phyloP scores from a whole-genome alignment of 2,797 vertebrate genomes.

The Squalus acanthias region DNA sequence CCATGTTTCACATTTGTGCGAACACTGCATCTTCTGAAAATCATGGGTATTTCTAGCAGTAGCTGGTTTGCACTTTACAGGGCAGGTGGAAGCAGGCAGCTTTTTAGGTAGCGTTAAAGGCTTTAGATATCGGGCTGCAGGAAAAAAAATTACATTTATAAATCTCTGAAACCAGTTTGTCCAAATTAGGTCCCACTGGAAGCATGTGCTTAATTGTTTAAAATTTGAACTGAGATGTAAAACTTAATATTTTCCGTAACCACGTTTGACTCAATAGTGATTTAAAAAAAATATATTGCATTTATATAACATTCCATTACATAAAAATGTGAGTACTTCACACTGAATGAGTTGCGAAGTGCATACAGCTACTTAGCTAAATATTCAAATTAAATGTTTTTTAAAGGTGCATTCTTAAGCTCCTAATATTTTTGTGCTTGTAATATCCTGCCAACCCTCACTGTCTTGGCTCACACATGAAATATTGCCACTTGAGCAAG shows the following conservation, averaged over 20 bases:
- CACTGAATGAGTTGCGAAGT: neutral
- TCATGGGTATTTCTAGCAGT: neutral
- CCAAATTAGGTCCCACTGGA: neutral
- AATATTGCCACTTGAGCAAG: neutral
- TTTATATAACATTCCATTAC: neutral
- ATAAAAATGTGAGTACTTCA: neutral
- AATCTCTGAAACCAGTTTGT: neutral
- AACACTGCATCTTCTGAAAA: slow-evolving; percentile 6
- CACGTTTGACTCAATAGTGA: neutral
- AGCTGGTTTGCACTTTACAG: neutral
- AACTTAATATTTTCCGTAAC: neutral
- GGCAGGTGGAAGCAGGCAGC: neutral
- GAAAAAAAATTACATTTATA: neutral
- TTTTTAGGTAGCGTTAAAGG: neutral
- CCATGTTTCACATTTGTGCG: neutral
- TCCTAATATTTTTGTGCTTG: neutral
- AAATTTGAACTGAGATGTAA: neutral
- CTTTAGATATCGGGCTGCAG: neutral
- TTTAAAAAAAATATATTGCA: neutral
- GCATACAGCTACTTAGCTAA: neutral
- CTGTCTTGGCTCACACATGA: neutral
- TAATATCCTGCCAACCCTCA: neutral
- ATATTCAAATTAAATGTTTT: neutral
- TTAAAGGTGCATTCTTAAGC: neutral
- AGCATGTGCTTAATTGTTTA: neutral